Conservation (phyloP, 2,113 vertebrate species). For the Pitta sordida region DNA sequence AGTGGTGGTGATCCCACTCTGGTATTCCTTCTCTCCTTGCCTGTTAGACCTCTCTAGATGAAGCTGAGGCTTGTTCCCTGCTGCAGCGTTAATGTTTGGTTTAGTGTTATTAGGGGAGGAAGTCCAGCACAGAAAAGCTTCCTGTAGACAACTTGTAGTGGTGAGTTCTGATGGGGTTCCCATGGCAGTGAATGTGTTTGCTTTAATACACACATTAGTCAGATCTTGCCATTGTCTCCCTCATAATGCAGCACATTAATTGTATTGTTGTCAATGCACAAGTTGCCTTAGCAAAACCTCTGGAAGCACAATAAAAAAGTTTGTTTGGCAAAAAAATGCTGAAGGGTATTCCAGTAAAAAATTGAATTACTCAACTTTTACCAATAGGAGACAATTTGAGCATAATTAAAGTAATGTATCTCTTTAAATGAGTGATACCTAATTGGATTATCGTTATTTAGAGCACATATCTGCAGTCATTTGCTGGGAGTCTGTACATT, state of each 20-base stretch:
- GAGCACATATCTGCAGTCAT: neutral
- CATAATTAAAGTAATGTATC: neutral
- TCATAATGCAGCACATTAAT: neutral
- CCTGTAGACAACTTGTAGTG: neutral
- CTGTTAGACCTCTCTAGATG: neutral
- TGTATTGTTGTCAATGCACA: neutral
- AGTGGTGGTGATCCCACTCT: neutral
- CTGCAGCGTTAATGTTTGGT: no score
- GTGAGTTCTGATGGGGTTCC: neutral
- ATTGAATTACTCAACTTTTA: slow-evolving; percentile 6
- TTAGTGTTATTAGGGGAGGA: no score
- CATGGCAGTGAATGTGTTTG: slow-evolving; percentile 26
- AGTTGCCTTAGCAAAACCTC: slow-evolving; percentile 32
- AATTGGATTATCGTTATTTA: slow-evolving; percentile 12
- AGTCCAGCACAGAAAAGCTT: neutral
- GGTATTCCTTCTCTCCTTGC: neutral
- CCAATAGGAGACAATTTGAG: neutral
- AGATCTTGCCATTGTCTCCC: neutral
- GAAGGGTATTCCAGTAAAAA: neutral
- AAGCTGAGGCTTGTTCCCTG: neutral
- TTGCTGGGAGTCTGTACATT: neutral
- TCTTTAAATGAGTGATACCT: slow-evolving; percentile 15
- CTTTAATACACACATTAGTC: neutral
- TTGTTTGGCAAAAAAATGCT: slow-evolving; percentile 31
- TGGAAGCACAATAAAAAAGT: neutral